A percentile compares a stretch with the other conserved stretches of the same genome.
Conservation (phyloP, 1,140 invertebrate species). For the Potamilus streckersoni region DNA sequence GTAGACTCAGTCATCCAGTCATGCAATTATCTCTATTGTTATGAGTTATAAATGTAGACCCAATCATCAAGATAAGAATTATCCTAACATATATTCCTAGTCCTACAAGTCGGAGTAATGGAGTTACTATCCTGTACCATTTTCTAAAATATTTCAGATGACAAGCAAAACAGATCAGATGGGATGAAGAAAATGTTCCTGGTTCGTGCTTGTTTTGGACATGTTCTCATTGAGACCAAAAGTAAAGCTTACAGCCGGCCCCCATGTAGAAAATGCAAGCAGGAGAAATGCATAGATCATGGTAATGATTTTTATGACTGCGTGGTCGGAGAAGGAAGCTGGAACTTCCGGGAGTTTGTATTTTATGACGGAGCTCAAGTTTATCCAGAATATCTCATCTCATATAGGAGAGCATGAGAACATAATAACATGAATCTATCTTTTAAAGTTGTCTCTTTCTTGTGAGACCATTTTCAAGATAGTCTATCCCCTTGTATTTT, state of each 20-base stretch:
- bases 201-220: conserved; percentile 18
- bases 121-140: too few relatives aligned
- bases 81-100: too few relatives aligned
- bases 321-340: conserved; percentile 35
- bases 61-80: too few relatives aligned
- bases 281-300: conserved; percentile 21
- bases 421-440: too few relatives aligned
- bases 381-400: conserved; percentile 50
- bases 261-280: conserved; percentile 26
- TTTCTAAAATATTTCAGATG: conserved; percentile 9
- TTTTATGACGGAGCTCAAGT: conserved; percentile 36
- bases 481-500: too few relatives aligned
- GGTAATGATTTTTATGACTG: conserved; percentile 30
- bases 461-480: too few relatives aligned
- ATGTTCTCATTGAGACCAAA: conserved; percentile 6
- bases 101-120: too few relatives aligned
- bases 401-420: conserved; percentile 14
- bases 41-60: too few relatives aligned
- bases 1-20: too few relatives aligned
- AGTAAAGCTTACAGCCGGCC: conserved; percentile 18
- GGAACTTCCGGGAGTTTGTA: conserved; percentile 48
- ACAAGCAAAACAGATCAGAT: conserved; percentile 7
- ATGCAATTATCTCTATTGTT: too few relatives aligned
- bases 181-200: conserved; percentile 30
- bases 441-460: too few relatives aligned